These are phyloP conservation scores for Oedothorax gibbosus DNA, from an alignment of 1,140 invertebrate genomes.

Conservation along the genomic window DNA sequence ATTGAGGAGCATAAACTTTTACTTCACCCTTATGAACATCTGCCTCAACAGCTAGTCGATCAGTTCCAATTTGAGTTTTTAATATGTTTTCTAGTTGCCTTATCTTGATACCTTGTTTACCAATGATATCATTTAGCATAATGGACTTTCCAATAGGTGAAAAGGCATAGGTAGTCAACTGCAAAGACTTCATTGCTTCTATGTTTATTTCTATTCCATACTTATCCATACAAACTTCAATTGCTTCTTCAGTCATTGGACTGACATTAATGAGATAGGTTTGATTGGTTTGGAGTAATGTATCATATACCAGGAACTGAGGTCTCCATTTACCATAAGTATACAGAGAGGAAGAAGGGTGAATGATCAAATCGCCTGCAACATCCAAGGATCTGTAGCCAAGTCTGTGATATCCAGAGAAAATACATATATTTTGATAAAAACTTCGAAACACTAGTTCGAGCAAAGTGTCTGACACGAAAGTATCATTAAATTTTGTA, in stretches of 20 bases:
- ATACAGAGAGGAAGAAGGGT: slow-evolving; percentile 92
- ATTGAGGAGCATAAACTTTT: slow-evolving; percentile 4
- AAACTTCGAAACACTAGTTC: slow-evolving; percentile 88
- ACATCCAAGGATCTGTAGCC: slow-evolving; percentile 87
- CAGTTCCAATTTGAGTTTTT: slow-evolving; percentile 15
- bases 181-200: slow-evolving; percentile 12
- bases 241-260: slow-evolving; percentile 11
- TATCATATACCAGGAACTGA: slow-evolving; percentile 53
- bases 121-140: slow-evolving; percentile 31
- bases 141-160: slow-evolving; percentile 44
- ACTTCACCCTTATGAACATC: slow-evolving; percentile 43
- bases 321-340: slow-evolving; percentile 70
- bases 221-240: background rate
- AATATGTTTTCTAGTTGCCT: slow-evolving; percentile 42
- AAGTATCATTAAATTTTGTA: slow-evolving; percentile 78
- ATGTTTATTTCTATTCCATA: slow-evolving; percentile 10
- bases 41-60: slow-evolving; percentile 24
- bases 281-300: slow-evolving; percentile 29
- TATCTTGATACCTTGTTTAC: slow-evolving; percentile 12
- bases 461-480: slow-evolving; percentile 78
- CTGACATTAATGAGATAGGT: slow-evolving; percentile 52
- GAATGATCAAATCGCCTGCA: slow-evolving; percentile 82
- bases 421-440: slow-evolving; percentile 90
- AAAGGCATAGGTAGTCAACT: background rate
- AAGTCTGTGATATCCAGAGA: slow-evolving; percentile 79